phyloP scores from a whole-genome alignment of 2,113 vertebrate species.

The Pseudorasbora parva region DNA sequence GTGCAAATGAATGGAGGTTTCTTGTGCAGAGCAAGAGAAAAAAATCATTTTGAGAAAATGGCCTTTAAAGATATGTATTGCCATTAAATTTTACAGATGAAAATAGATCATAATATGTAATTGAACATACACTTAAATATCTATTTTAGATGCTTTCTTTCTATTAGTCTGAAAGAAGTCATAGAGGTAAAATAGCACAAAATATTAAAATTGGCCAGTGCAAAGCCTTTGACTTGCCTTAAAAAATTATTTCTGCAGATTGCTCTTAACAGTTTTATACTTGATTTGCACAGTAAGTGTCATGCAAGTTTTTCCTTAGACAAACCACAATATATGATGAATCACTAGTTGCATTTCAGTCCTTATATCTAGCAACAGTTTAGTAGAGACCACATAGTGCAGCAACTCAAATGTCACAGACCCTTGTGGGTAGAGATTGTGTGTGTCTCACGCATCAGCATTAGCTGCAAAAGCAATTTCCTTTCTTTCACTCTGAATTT shows the following conservation, averaged over 20 bases:
- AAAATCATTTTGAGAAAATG: background rate
- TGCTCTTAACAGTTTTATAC: background rate
- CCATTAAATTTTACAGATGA: background rate
- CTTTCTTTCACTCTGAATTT: conserved; percentile 12
- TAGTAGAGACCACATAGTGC: background rate
- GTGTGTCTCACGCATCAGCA: background rate
- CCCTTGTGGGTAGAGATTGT: conserved; percentile 18
- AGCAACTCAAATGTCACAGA: conserved; percentile 36
- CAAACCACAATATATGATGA: conserved; percentile 3
- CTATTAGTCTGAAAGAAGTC: background rate
- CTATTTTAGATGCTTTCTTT: background rate
- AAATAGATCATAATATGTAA: background rate
- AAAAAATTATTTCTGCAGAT: background rate
- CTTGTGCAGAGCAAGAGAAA: background rate
- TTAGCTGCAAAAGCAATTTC: conserved; percentile 3
- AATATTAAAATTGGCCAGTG: background rate
- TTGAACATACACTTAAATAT: background rate
- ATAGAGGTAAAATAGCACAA: background rate
- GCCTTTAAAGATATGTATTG: background rate
- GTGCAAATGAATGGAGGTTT: too few species aligned
- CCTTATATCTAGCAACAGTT: background rate
- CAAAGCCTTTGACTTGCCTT: background rate
- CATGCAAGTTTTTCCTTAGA: background rate
- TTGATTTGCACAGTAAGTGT: background rate
- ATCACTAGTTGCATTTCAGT: conserved; percentile 5